Evolutionary conservation across 2,113 vertebrate species (phyloP).

Genomic region (Pontoporia blainvillei): DNA sequence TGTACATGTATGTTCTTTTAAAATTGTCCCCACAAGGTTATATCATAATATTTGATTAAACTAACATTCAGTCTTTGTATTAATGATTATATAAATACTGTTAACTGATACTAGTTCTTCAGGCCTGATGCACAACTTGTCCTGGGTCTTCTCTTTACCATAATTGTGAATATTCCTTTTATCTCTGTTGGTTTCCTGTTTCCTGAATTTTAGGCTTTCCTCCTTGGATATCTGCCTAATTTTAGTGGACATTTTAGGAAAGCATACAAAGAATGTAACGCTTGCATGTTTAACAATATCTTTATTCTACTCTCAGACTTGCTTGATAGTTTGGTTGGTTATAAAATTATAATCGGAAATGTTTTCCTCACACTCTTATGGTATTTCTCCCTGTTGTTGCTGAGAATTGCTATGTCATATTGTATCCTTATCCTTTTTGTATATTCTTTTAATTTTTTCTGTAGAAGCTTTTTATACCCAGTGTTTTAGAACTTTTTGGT

Average conservation of each 20-base stretch:
- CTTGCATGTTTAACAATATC: neutral
- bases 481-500: neutral
- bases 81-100: neutral
- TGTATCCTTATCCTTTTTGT: neutral
- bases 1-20: neutral
- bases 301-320: neutral
- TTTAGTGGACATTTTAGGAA: neutral
- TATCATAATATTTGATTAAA: neutral
- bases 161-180: neutral
- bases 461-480: neutral
- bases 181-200: neutral
- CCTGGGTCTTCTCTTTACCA: neutral
- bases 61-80: neutral
- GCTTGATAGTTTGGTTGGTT: neutral
- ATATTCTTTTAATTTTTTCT: neutral
- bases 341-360: neutral
- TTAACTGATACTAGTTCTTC: neutral
- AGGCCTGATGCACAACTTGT: neutral
- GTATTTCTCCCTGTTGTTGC: neutral
- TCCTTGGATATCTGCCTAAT: neutral
- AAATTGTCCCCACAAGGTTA: neutral
- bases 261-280: neutral
- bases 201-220: neutral
- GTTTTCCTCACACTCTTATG: neutral
- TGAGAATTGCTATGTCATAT: neutral